Conservation (phyloP, 2,113 vertebrate genomes). For the Asarcornis scutulata region DNA sequence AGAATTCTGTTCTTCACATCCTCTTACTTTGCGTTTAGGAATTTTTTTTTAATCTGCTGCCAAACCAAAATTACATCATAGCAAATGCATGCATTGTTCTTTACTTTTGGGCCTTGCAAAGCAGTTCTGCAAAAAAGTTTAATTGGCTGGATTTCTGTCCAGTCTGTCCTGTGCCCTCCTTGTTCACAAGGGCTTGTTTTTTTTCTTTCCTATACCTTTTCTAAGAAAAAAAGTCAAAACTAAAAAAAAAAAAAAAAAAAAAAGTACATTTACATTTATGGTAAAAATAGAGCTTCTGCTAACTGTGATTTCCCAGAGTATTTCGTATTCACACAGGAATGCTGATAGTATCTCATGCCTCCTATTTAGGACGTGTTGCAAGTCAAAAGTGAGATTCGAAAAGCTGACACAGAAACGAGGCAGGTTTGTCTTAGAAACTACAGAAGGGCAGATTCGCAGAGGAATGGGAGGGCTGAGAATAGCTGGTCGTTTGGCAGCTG, state of each 20-base stretch:
- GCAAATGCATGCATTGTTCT: slow-evolving; percentile 61
- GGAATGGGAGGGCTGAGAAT: background rate
- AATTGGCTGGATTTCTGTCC: slow-evolving; percentile 4
- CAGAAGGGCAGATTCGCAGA: background rate
- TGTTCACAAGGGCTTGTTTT: background rate
- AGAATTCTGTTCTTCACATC: slow-evolving; percentile 41
- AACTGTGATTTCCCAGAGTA: background rate
- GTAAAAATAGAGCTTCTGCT: background rate
- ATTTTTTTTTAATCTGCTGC: slow-evolving; percentile 56
- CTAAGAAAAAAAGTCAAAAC: background rate
- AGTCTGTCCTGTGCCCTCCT: slow-evolving; percentile 10
- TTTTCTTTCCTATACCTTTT: background rate
- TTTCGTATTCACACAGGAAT: background rate
- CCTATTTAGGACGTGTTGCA: background rate
- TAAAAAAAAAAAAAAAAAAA: background rate
- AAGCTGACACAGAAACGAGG: background rate
- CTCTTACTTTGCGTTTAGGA: background rate
- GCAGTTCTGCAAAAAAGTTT: slow-evolving; percentile 38
- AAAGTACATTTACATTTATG: background rate
- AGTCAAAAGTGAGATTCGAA: background rate
- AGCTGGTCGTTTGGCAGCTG: background rate
- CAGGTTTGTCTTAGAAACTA: background rate
- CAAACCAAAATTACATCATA: slow-evolving; percentile 68
- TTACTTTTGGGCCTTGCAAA: slow-evolving; percentile 6
- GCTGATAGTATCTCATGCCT: background rate